These are phyloP conservation scores for Brachionus koreanus DNA, from an alignment of 1,140 invertebrate genomes.

Conservation along the genomic window DNA sequence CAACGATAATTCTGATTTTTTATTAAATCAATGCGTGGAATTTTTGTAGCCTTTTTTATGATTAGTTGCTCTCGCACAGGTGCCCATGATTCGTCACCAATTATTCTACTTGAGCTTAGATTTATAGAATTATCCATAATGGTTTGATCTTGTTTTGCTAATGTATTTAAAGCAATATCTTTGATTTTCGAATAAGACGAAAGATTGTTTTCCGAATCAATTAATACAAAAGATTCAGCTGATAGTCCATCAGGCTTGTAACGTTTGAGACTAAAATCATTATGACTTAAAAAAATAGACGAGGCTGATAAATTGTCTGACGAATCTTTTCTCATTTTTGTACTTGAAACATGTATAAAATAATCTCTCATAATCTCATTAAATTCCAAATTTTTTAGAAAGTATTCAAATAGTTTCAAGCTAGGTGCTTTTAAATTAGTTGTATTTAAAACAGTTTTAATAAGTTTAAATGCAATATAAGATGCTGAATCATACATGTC, in stretches of 20 bases:
- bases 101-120: background rate
- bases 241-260: background rate
- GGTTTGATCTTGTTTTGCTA: background rate
- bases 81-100: constrained; percentile 34
- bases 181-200: background rate
- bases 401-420: background rate
- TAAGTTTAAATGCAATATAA: background rate
- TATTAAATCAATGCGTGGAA: background rate
- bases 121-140: background rate
- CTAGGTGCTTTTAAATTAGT: background rate
- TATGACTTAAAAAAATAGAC: constrained; percentile 21
- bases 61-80: constrained; percentile 41
- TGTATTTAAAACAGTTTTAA: background rate
- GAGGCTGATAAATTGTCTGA: background rate
- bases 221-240: background rate
- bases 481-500: background rate
- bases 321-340: background rate
- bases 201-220: background rate
- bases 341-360: background rate
- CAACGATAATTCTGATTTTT: constrained; percentile 13
- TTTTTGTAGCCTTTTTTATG: background rate
- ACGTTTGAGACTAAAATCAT: background rate
- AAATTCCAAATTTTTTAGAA: constrained; percentile 6
- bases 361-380: background rate
- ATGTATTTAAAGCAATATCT: background rate